Base-by-base conservation (phyloP, 1,140 invertebrate genomes). In the Anthonomus grandis region DNA sequence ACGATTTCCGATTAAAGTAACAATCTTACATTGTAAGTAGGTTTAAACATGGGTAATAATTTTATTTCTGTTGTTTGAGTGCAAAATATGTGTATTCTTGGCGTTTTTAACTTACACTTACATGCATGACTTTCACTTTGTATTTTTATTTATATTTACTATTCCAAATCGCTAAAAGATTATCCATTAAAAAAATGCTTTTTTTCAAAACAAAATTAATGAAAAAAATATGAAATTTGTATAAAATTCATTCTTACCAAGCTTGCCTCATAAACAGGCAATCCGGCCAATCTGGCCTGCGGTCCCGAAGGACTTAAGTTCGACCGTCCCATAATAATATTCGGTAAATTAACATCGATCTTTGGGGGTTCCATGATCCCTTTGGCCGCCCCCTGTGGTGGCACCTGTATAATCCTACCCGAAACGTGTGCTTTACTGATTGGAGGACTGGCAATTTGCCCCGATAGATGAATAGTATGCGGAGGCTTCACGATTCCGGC, bases 241-340 rank as follows among this genome's bases (percentile, higher is more conserved):
- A 46, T 51, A 45, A 36, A 59, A 53, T 57, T 45, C 27, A 52
- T 64, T 80, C 83, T 85, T 76, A 91, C 88, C 85, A 90, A 67
- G 64, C 79, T 80, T 8, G 81, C 75, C 62, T 86, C 84, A 53
- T 82, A 86, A 48, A 83, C 76, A 2, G 82, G 76, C 57, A 85
- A 77, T 4, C 76, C 79, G 10, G 68, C 36, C 76, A 79, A 55
- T n/a, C 76, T 69, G 10, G 81, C 74, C 71, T 83, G 83, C 4
- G 53, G 57, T 18, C 79, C 78, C 69, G 83, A 81, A 9, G 83
- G 83, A 18, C 68, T 70, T 23, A 74, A 81, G 59, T 79, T 84
- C 1, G 84, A 80, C 39, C 83, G 78, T 15, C 81, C 79, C 70
- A 82, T 77, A 17, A 81, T 80, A 12, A 77, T 75, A 68, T 79